These are phyloP conservation scores for Siderastrea siderea DNA, from an alignment of 92 coral and sea anemone species.

Conservation along the genomic window DNA sequence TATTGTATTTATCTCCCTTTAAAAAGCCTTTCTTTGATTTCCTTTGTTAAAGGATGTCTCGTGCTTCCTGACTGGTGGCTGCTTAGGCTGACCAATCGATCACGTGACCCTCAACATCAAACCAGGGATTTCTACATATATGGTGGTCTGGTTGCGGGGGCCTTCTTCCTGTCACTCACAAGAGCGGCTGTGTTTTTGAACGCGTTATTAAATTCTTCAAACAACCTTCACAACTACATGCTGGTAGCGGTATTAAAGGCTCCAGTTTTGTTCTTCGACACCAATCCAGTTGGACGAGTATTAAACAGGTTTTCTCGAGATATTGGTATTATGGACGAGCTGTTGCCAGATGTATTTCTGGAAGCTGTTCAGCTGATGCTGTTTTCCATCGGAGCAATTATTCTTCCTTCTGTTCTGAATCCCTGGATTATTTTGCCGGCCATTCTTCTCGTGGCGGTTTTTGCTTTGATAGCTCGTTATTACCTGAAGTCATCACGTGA, in stretches of 20 bases:
- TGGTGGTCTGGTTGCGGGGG: slow-evolving; percentile 59
- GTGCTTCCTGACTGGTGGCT: slow-evolving; percentile 11
- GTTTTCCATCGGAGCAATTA: slow-evolving; percentile 26
- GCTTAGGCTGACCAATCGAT: neutral
- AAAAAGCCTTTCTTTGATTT: neutral
- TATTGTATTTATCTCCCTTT: no score
- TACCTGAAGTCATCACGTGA: slow-evolving; percentile 61
- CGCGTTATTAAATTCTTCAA: slow-evolving; percentile 69
- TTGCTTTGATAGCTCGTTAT: slow-evolving; percentile 38
- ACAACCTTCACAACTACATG: slow-evolving; percentile 65
- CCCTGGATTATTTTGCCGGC: slow-evolving; percentile 64
- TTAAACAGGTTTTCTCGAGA: slow-evolving; percentile 80
- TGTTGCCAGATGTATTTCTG: slow-evolving; percentile 49
- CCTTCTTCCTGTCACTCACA: slow-evolving; percentile 55
- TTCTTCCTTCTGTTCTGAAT: slow-evolving; percentile 45
- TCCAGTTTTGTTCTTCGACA: slow-evolving; percentile 67
- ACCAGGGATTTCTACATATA: slow-evolving; percentile 47
- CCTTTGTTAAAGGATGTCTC: neutral
- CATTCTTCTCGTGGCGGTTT: slow-evolving; percentile 24
- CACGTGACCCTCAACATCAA: slow-evolving; percentile 11
- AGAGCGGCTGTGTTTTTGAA: slow-evolving; percentile 66
- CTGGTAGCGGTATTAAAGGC: slow-evolving; percentile 71
- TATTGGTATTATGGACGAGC: slow-evolving; percentile 53
- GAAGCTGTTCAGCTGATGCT: slow-evolving; percentile 42
- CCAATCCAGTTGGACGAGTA: slow-evolving; percentile 78